Percentiles rank a stretch among this genome's conserved stretches.
These are phyloP conservation scores for Limonius californicus DNA, from an alignment of 1,140 invertebrate species.

Conservation along the genomic window DNA sequence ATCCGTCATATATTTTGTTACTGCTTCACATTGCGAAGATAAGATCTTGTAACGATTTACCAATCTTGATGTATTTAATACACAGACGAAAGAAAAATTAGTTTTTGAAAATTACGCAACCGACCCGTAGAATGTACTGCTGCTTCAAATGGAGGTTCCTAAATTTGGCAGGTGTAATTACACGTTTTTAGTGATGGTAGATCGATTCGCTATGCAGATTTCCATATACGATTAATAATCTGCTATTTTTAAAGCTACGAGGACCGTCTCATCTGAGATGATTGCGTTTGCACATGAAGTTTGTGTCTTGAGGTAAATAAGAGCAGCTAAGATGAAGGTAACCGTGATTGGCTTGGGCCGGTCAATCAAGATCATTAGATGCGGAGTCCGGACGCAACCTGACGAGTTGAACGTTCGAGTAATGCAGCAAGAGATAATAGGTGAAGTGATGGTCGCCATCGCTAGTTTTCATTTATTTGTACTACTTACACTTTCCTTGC, in stretches of 20 bases:
- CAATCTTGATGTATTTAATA: no score
- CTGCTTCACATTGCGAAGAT: no score
- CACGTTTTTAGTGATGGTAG: background rate
- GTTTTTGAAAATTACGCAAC: no score
- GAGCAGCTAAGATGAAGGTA: conserved; percentile 5
- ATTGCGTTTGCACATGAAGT: background rate
- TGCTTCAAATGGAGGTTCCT: background rate
- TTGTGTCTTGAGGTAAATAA: conserved; percentile 11
- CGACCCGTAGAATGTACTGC: no score
- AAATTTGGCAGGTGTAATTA: background rate
- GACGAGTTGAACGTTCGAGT: conserved; percentile 12
- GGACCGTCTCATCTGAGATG: background rate
- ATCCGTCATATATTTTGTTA: no score
- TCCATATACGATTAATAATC: conserved; percentile 3
- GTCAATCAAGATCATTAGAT: conserved; percentile 13
- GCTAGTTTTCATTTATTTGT: background rate
- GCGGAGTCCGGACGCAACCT: conserved; percentile 6
- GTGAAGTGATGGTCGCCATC: conserved; percentile 6
- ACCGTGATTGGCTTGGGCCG: conserved; percentile 5
- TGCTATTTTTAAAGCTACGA: background rate
- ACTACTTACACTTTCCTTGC: no score
- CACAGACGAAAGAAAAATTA: no score
- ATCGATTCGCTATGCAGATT: background rate
- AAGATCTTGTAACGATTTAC: no score
- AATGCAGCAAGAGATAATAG: background rate